These are phyloP conservation scores for Rhegmatorhina hoffmannsi DNA, from an alignment of 2,113 vertebrate species.

Conservation along the genomic window DNA sequence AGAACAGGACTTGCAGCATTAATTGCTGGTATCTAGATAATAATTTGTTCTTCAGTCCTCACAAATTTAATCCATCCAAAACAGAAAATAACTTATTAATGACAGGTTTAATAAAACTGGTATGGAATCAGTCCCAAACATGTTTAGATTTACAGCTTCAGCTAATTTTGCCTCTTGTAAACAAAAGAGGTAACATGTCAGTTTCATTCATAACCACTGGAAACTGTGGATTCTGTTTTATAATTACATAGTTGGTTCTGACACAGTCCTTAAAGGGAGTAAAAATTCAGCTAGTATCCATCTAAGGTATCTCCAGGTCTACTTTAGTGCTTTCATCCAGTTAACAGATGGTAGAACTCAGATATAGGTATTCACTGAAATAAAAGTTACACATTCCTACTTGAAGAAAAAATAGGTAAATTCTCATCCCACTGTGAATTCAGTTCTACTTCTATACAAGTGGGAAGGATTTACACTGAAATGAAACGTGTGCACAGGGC, in stretches of 20 bases:
- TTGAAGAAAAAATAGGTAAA: neutral
- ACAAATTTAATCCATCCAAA: conserved; percentile 6
- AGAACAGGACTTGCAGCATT: conserved; percentile 8
- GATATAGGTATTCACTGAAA: neutral
- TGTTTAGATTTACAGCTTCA: conserved; percentile 43
- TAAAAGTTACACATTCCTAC: neutral
- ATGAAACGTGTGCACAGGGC: rapidly evolving
- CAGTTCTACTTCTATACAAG: neutral
- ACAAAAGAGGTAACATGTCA: neutral
- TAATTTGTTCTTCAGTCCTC: conserved; percentile 2
- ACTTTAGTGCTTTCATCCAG: neutral
- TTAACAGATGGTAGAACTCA: neutral
- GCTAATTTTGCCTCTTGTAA: conserved; percentile 23
- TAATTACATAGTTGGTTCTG: neutral
- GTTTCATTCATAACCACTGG: neutral
- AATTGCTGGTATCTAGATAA: conserved; percentile 27
- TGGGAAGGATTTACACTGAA: neutral
- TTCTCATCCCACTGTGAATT: neutral
- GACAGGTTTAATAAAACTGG: conserved; percentile 6
- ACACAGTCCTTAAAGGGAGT: neutral
- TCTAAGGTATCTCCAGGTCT: neutral
- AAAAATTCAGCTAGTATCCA: neutral
- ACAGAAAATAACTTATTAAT: neutral
- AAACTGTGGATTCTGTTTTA: neutral
- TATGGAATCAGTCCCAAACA: neutral